Evolutionary conservation across 2,888 invertebrate species (phyloP).

Genomic region (Tupiocoris notatus): DNA sequence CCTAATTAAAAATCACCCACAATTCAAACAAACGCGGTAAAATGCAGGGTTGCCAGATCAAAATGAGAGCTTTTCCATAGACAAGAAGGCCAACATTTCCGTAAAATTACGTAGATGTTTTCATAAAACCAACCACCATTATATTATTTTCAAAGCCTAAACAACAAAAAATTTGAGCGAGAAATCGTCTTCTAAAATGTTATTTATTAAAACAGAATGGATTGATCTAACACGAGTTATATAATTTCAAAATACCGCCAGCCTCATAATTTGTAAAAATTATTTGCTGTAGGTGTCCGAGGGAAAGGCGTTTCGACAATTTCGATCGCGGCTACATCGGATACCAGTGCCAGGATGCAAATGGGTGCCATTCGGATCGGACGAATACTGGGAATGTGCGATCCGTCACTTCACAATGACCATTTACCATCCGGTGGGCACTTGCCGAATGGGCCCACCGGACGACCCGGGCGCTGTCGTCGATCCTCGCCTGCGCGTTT

Average conservation of each 20-base stretch:
- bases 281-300: conserved; percentile 60
- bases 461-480: conserved; percentile 78
- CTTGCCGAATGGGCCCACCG: conserved; percentile 83
- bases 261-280: background rate
- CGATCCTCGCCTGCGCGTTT: conserved; percentile 72
- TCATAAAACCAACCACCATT: too few species aligned
- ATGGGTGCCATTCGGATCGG: conserved; percentile 60
- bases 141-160: too few species aligned
- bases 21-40: too few species aligned
- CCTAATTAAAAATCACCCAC: too few species aligned
- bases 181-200: too few species aligned
- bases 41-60: too few species aligned
- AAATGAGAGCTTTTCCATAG: too few species aligned
- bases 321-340: conserved; percentile 72
- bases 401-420: conserved; percentile 85
- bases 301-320: conserved; percentile 75
- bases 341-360: conserved; percentile 77
- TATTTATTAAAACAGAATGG: too few species aligned
- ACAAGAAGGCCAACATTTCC: too few species aligned
- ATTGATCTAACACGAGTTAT: background rate
- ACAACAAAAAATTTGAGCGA: too few species aligned
- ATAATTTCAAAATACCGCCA: too few species aligned
- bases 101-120: too few species aligned
- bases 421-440: conserved; percentile 85
- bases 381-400: conserved; percentile 83